These are phyloP conservation scores for Caenorhabditis virilis DNA, from an alignment of 2,888 invertebrate genomes.

Conservation along the genomic window DNA sequence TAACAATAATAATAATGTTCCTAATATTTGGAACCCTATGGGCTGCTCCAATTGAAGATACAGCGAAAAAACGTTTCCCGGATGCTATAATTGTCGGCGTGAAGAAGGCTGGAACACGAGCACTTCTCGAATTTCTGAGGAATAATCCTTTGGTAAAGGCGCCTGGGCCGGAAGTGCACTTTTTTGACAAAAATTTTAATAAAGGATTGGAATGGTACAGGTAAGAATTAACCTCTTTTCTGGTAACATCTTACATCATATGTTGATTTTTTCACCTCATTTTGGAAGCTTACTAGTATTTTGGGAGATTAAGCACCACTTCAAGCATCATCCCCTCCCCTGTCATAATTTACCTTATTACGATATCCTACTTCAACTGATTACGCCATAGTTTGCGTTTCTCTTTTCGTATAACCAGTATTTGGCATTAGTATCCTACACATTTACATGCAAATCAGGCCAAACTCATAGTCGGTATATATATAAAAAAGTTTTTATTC, in stretches of 20 bases:
- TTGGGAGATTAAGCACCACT: no score
- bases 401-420: neutral
- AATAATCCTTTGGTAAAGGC: conserved; percentile 86
- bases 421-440: no score
- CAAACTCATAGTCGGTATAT: no score
- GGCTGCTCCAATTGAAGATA: conserved; percentile 6
- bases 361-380: conserved; percentile 7
- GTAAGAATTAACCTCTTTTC: no score
- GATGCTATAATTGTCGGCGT: conserved; percentile 92
- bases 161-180: conserved; percentile 92
- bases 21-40: neutral
- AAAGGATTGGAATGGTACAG: conserved; percentile 91
- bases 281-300: no score
- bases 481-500: no score
- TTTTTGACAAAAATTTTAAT: conserved; percentile 92
- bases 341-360: conserved; percentile 15
- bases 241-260: no score
- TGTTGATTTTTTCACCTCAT: no score
- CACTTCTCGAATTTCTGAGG: conserved; percentile 86
- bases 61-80: conserved; percentile 74
- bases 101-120: conserved; percentile 85
- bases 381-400: conserved; percentile 22
- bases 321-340: conserved; percentile 15
- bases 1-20: no score
- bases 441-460: no score